A percentile compares a stretch with the other conserved stretches of the same genome.
These are phyloP conservation scores for Eubasilissa splendida DNA, from an alignment of 2,888 invertebrate genomes.

Conservation along the genomic window DNA sequence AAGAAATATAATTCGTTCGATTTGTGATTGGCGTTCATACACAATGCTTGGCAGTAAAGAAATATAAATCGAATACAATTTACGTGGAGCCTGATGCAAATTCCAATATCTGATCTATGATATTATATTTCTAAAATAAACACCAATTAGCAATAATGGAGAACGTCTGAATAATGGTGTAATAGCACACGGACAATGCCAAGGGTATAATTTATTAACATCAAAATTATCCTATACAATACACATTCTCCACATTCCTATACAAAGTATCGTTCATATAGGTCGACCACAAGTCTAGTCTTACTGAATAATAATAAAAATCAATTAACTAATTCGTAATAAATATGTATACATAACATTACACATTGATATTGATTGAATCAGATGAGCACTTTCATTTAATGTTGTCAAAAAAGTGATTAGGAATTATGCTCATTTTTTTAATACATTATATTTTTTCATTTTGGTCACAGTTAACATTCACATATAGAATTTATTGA, in stretches of 20 bases:
- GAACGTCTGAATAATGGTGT: constrained; percentile 29
- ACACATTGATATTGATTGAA: background rate
- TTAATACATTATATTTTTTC: too few relatives aligned
- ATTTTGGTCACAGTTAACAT: too few relatives aligned
- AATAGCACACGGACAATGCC: background rate
- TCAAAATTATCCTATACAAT: constrained; percentile 35
- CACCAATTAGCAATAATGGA: constrained; percentile 33
- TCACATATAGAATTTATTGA: too few relatives aligned
- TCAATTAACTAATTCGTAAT: background rate
- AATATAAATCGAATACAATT: background rate
- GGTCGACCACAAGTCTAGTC: constrained; percentile 13
- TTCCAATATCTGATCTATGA: constrained; percentile 14
- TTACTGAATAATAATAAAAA: background rate
- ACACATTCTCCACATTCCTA: constrained; percentile 26
- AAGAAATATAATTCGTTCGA: too few relatives aligned
- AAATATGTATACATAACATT: background rate
- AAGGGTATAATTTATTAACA: constrained; percentile 37
- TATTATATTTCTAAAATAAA: constrained; percentile 26
- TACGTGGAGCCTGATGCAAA: constrained; percentile 1
- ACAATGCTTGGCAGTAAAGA: background rate
- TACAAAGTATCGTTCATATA: background rate
- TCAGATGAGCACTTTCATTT: too few relatives aligned
- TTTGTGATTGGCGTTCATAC: background rate
- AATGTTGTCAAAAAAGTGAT: too few relatives aligned
- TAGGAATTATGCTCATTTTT: too few relatives aligned